A percentile compares a stretch with the other conserved stretches of the same genome.
Conservation (phyloP, 2,113 vertebrate genomes). For the Campylomormyrus numenius region DNA sequence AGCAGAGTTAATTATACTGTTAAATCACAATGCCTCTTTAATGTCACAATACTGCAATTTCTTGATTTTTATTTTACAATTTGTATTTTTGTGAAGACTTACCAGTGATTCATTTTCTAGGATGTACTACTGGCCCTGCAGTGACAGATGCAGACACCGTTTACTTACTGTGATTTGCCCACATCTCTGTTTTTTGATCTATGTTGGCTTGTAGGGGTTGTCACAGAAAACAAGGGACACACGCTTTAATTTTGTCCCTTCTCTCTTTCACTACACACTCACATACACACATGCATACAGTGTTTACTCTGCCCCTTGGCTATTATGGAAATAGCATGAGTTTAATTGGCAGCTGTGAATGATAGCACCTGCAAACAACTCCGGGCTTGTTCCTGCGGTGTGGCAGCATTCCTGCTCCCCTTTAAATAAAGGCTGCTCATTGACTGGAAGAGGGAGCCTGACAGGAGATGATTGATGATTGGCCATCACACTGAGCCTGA, state of each 20-base stretch:
- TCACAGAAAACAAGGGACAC: neutral
- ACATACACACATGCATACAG: constrained; percentile 40
- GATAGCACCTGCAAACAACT: constrained; percentile 78
- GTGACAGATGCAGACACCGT: neutral
- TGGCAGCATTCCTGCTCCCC: constrained; percentile 81
- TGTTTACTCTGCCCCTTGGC: constrained; percentile 65
- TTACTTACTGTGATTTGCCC: neutral
- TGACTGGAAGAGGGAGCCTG: constrained; percentile 56
- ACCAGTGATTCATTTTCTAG: neutral
- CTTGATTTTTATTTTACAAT: neutral
- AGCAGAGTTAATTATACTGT: neutral
- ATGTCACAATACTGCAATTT: neutral
- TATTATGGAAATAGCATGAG: constrained; percentile 72
- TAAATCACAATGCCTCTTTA: neutral
- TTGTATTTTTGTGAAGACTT: neutral
- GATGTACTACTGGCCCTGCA: neutral
- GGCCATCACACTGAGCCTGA: constrained; percentile 67
- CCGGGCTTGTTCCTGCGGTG: constrained; percentile 79
- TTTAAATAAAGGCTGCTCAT: constrained; percentile 77
- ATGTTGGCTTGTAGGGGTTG: neutral
- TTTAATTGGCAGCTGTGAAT: constrained; percentile 79
- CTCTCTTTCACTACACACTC: constrained; percentile 4
- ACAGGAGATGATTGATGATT: constrained; percentile 74
- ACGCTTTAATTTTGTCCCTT: neutral
- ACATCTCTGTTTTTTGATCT: neutral